Conservation (phyloP, 2,888 invertebrate genomes). For the Oeneis ivallda region DNA sequence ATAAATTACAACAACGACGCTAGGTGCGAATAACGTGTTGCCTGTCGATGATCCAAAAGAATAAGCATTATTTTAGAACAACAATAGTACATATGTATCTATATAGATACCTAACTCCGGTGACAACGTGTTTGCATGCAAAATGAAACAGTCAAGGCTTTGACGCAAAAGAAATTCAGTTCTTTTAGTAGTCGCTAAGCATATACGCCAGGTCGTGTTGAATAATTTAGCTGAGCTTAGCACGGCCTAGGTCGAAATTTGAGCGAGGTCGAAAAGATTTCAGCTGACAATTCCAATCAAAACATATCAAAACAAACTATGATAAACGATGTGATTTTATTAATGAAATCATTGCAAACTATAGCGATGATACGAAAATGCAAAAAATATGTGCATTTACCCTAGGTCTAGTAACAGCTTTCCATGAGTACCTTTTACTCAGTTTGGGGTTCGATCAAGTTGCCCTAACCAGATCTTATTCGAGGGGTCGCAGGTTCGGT, state of each 20-base stretch:
- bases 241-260: slow-evolving; percentile 8
- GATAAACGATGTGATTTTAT: slow-evolving; percentile 28
- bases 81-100: too few relatives aligned
- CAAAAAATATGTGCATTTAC: not conserved
- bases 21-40: too few relatives aligned
- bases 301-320: slow-evolving; percentile 36
- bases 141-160: not conserved
- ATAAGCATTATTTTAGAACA: too few relatives aligned
- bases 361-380: slow-evolving; percentile 17
- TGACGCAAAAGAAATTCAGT: slow-evolving; percentile 1
- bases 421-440: too few relatives aligned
- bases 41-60: too few relatives aligned
- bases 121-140: not conserved
- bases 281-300: slow-evolving; percentile 17
- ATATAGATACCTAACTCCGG: too few relatives aligned
- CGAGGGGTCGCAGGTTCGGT: too few relatives aligned
- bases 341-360: slow-evolving; percentile 32
- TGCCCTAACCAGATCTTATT: too few relatives aligned
- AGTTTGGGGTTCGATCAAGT: too few relatives aligned
- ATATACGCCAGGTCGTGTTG: not conserved
- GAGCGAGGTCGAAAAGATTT: slow-evolving; percentile 16
- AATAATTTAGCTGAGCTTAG: slow-evolving; percentile 1
- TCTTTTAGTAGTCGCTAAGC: not conserved
- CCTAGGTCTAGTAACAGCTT: not conserved
- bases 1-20: too few relatives aligned